phyloP scores from a whole-genome alignment of 1,140 invertebrate species.

The Brachystomella parvula region DNA sequence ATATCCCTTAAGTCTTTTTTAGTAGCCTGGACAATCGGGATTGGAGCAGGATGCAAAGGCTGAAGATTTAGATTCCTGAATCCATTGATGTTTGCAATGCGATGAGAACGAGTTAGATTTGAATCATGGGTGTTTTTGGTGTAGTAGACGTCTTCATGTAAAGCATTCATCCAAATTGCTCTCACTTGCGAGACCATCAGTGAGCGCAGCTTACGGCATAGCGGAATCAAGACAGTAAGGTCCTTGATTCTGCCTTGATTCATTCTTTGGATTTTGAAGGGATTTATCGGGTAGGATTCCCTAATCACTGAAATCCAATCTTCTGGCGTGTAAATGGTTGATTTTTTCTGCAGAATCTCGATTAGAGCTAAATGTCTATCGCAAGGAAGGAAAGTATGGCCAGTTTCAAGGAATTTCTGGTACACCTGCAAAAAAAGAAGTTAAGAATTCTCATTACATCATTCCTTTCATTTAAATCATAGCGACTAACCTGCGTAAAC shows the following conservation, averaged over 20 bases:
- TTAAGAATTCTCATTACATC: no score
- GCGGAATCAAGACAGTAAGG: neutral
- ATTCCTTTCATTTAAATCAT: no score
- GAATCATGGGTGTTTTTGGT: neutral
- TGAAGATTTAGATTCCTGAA: neutral
- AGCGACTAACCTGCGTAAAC: constrained; percentile 21
- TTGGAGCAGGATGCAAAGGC: neutral
- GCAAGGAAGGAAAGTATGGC: neutral
- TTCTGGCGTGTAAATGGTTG: neutral
- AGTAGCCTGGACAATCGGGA: neutral
- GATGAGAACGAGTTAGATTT: neutral
- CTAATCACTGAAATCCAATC: neutral
- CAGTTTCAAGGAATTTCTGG: neutral
- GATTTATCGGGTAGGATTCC: neutral
- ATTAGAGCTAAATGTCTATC: neutral
- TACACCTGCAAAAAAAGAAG: neutral
- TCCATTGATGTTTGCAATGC: neutral
- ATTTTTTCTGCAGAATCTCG: neutral
- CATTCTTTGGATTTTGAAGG: neutral
- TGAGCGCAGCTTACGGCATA: neutral
- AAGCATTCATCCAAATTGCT: neutral
- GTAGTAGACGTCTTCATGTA: no score
- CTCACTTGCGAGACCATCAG: neutral
- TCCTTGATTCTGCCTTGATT: neutral
- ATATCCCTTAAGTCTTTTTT: no score